Evolutionary conservation across 2,113 vertebrate genomes (phyloP).

Genomic region (Nibea albiflora): DNA sequence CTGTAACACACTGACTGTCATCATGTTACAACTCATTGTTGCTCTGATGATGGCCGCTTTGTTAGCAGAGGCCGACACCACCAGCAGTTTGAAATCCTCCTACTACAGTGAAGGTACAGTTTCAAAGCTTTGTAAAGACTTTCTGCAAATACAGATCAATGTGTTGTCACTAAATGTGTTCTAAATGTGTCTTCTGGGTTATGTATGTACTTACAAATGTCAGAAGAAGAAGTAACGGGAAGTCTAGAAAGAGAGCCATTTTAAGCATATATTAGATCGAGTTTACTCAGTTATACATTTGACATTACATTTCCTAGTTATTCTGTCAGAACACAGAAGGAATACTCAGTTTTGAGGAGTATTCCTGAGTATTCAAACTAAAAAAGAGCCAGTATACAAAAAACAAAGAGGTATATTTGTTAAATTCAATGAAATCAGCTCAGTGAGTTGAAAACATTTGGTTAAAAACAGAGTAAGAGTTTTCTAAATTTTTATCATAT

Average conservation of each 20-base stretch:
- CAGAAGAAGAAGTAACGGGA: neutral
- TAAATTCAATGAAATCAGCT: neutral
- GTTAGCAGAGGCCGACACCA: constrained; percentile 21
- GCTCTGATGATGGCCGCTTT: constrained; percentile 29
- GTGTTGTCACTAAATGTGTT: neutral
- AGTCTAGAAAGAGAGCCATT: too few species aligned
- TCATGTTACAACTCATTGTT: constrained; percentile 3
- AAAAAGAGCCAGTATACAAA: too few species aligned
- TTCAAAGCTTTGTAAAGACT: neutral
- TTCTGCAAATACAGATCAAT: neutral
- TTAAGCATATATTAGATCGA: too few species aligned
- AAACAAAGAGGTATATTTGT: too few species aligned
- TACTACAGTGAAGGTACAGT: constrained; percentile 32
- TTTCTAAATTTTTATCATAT: neutral
- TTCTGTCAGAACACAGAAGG: too few species aligned
- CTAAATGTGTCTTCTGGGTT: too few species aligned
- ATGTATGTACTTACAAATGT: neutral
- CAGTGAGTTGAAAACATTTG: neutral
- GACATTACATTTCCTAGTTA: too few species aligned
- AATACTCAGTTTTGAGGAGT: too few species aligned
- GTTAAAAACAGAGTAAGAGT: neutral
- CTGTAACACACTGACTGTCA: neutral
- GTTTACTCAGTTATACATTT: too few species aligned
- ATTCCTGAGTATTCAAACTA: too few species aligned
- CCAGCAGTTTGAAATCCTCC: constrained; percentile 4